Percentiles rank a stretch among this genome's conserved stretches.
Conservation (phyloP, 2,113 vertebrate genomes). For the Muntiacus reevesi region DNA sequence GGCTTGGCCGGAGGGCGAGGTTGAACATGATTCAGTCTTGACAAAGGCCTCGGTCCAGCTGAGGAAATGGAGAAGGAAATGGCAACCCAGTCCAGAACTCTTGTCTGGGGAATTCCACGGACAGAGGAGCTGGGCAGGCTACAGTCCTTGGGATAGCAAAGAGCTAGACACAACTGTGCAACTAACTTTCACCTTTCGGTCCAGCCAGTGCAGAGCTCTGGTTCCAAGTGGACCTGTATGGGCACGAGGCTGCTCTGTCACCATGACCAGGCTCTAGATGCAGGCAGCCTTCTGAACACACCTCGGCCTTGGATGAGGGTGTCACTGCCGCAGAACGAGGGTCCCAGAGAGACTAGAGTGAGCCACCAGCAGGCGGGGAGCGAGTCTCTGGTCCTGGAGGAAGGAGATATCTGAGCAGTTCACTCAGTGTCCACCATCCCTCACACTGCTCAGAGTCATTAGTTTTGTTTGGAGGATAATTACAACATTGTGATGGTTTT, state of each 20-base stretch:
- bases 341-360: neutral
- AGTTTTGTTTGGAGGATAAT: neutral
- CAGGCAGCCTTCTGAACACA: neutral
- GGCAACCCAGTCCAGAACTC: neutral
- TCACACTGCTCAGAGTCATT: neutral
- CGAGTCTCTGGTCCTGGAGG: neutral
- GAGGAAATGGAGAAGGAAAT: neutral
- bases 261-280: neutral
- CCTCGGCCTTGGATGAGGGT: neutral
- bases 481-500: neutral
- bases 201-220: neutral
- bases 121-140: neutral
- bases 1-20: neutral
- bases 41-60: neutral
- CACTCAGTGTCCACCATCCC: no score
- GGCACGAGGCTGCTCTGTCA: neutral
- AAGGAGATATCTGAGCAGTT: neutral
- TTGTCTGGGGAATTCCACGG: neutral
- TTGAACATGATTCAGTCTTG: neutral
- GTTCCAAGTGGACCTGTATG: neutral
- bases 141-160: neutral
- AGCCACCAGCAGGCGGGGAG: neutral
- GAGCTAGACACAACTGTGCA: neutral
- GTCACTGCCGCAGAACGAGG: neutral
- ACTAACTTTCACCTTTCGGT: neutral